Evolutionary conservation across 2,888 invertebrate species (phyloP), one percentile per base, ranked within the genome.

Genomic region (Octodonta nipae): DNA sequence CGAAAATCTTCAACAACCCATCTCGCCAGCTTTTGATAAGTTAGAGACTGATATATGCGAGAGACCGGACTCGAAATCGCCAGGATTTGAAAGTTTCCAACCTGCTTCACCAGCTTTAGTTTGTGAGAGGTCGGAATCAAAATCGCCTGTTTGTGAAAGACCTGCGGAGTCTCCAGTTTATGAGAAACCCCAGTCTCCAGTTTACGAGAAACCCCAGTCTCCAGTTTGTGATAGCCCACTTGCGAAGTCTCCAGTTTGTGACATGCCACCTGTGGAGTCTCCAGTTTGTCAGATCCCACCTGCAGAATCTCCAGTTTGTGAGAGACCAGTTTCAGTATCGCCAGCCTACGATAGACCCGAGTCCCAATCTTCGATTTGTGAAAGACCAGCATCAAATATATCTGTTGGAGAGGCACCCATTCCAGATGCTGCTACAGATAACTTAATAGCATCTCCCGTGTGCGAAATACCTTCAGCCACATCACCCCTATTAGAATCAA

Each of bases 401-500:
- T 16, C 26, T 8, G 14, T 26, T 13, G 17, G 5, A 0, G 13
- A 4, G 5, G 17, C 32, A 13, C 33, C 33, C 17, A 26, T 33
- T 17, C 28, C 33, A 11, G 33, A 33, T 14, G 15, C 16, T 16
- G 26, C 15, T 17, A 6, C 17, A 26, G 12, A 17, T 17, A 17
- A 17, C 7, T n/a, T n/a, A n/a, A 17, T 6, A n/a, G 20, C 28
- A 26, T 38, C 38, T 5, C 38, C 35, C n/a, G 28, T 17, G 6
- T 26, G 25, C n/a, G 29, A 40, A 15, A 11, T 27, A 6, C 15
- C 30, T n/a, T 28, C 28, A 20, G 22, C 28, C 13, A 33, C 35
- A 25, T 41, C 37, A 11, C 38, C 42, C 14, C 20, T 38, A 12
- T 27, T 16, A 13, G 33, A 34, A 10, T 26, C 15, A 29, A 33